Evolutionary conservation across 2,888 invertebrate genomes (phyloP).

Genomic region (Pecten maximus): DNA sequence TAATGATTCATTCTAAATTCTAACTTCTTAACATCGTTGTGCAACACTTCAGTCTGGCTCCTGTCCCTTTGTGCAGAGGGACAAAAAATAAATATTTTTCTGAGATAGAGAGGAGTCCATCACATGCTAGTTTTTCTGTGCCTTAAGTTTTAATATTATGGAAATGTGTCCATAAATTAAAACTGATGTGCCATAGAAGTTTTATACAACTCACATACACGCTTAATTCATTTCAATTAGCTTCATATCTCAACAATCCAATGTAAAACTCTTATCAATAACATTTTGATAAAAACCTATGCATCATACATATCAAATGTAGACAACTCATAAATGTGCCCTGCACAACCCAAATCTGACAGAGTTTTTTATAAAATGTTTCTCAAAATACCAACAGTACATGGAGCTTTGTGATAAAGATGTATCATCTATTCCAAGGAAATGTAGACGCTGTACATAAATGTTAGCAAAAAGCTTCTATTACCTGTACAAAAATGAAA

Average conservation of each 20-base stretch:
- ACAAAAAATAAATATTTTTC: too few species aligned
- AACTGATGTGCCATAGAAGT: too few species aligned
- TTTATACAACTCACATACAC: background rate
- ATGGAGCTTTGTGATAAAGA: background rate
- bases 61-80: too few species aligned
- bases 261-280: background rate
- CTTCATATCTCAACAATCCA: background rate
- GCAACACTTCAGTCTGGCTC: too few species aligned
- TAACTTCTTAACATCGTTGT: too few species aligned
- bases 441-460: background rate
- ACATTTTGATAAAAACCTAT: background rate
- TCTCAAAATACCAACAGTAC: conserved; percentile 14
- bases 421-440: background rate
- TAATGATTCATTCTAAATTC: too few species aligned
- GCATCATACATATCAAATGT: conserved; percentile 2
- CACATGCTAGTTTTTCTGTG: too few species aligned
- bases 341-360: background rate
- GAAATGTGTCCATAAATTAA: too few species aligned
- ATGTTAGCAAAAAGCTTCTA: background rate
- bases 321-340: background rate
- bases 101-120: too few species aligned
- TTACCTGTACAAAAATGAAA: conserved; percentile 16
- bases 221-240: background rate
- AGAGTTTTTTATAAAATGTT: background rate
- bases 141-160: too few species aligned